Percentiles rank a stretch among this genome's conserved stretches.
These are phyloP conservation scores for Sebastes matsubarae DNA, from an alignment of 2,797 vertebrate species.

Conservation along the genomic window DNA sequence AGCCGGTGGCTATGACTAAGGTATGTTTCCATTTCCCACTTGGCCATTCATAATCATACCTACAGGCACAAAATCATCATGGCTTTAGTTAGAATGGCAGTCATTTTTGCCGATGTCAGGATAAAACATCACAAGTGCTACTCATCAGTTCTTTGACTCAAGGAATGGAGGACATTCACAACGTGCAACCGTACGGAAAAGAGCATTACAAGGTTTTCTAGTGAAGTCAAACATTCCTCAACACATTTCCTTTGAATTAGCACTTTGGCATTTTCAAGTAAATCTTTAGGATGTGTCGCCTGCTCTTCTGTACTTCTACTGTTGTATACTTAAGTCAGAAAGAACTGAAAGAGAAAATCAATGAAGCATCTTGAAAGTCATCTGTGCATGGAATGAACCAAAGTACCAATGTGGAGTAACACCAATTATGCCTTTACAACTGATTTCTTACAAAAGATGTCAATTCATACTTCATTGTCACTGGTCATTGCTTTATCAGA, in stretches of 20 bases:
- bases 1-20: neutral
- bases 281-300: neutral
- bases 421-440: neutral
- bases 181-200: neutral
- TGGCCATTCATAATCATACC: neutral
- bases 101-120: neutral
- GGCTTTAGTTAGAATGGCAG: neutral
- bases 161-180: constrained; percentile 1
- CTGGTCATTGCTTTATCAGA: neutral
- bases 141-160: constrained; percentile 3
- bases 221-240: constrained; percentile 8
- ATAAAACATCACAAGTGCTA: constrained; percentile 13
- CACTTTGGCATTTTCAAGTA: neutral
- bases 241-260: constrained; percentile 1
- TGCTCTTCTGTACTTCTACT: neutral
- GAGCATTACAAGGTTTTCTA: neutral
- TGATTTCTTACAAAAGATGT: neutral
- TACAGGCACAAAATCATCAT: neutral
- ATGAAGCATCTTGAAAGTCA: constrained; percentile 29
- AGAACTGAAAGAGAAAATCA: constrained; percentile 32
- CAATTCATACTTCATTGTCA: neutral
- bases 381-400: constrained; percentile 25
- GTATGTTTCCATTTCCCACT: constrained; percentile 2
- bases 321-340: neutral
- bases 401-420: neutral